Conservation (phyloP, 2,888 invertebrate species). For the Liodrosophila aerea region DNA sequence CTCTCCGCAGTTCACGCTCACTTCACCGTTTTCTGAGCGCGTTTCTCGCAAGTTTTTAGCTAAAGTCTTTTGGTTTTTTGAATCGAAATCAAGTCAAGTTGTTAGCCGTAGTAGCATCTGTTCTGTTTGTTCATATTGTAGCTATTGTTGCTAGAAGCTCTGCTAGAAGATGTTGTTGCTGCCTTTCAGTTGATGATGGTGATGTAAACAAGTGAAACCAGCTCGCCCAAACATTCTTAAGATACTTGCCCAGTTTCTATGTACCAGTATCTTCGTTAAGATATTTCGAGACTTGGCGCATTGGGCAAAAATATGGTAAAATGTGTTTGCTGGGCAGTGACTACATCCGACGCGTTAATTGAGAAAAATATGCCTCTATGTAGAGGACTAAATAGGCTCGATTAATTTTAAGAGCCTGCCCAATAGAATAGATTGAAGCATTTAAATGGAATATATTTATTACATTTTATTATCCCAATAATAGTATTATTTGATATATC, state of each 20-base stretch:
- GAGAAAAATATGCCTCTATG: no score
- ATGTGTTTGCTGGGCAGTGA: background rate
- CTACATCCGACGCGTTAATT: no score
- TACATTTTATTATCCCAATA: no score
- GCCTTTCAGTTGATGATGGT: constrained; percentile 37
- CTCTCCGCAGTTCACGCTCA: constrained; percentile 13
- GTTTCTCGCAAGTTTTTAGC: constrained; percentile 11
- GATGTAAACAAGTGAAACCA: constrained; percentile 80
- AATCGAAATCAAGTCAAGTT: constrained; percentile 40
- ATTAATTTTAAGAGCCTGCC: constrained; percentile 13
- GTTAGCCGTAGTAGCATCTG: constrained; percentile 23
- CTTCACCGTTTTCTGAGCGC: background rate
- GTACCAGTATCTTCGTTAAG: constrained; percentile 23
- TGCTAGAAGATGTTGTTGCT: constrained; percentile 14
- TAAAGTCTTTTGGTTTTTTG: constrained; percentile 29
- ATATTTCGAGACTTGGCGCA: constrained; percentile 3
- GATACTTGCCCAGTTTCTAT: constrained; percentile 48
- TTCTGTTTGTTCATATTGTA: background rate
- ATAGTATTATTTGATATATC: no score
- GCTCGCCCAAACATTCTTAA: constrained; percentile 81
- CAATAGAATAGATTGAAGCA: no score
- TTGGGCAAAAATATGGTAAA: constrained; percentile 43
- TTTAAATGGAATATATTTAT: no score
- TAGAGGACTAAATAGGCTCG: no score
- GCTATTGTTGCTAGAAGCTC: constrained; percentile 10